phyloP scores from a whole-genome alignment of 2,888 invertebrate species.

The Chloroclystis v-ata region DNA sequence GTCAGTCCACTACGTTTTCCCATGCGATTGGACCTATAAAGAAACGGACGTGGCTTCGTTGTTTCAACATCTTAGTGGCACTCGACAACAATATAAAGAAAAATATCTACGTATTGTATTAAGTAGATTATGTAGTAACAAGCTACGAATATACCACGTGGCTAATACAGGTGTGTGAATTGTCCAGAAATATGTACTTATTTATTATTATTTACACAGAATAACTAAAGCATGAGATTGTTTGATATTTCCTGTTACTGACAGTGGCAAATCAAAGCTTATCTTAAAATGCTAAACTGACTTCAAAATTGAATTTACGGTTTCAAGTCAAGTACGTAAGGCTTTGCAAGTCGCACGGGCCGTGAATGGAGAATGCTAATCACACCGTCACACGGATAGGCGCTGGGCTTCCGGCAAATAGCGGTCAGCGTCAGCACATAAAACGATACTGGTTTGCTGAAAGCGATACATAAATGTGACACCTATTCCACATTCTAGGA shows the following conservation, averaged over 20 bases:
- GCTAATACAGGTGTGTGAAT: too few relatives aligned
- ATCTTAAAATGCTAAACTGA: too few relatives aligned
- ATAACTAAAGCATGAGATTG: too few relatives aligned
- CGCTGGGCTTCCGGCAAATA: slow-evolving; percentile 51
- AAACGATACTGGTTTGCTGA: slow-evolving; percentile 34
- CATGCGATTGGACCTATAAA: slow-evolving; percentile 14
- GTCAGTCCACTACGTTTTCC: slow-evolving; percentile 6
- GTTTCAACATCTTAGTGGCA: slow-evolving; percentile 44
- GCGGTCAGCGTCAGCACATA: slow-evolving; percentile 32
- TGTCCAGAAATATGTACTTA: too few relatives aligned
- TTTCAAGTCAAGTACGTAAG: background rate
- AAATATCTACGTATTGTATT: too few relatives aligned
- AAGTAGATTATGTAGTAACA: too few relatives aligned
- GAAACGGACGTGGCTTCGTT: slow-evolving; percentile 35
- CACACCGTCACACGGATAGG: slow-evolving; percentile 38
- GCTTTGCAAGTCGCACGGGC: slow-evolving; percentile 18
- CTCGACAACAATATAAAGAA: slow-evolving; percentile 11
- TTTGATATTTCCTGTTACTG: too few relatives aligned
- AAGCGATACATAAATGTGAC: slow-evolving; percentile 33
- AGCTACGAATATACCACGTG: too few relatives aligned
- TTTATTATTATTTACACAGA: too few relatives aligned
- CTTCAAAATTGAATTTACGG: background rate
- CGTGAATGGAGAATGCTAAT: slow-evolving; percentile 46
- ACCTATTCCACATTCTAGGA: slow-evolving; percentile 27
- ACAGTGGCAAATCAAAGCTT: too few relatives aligned